Evolutionary conservation across 2,888 invertebrate species (phyloP).

Genomic region (Molanna angustata): DNA sequence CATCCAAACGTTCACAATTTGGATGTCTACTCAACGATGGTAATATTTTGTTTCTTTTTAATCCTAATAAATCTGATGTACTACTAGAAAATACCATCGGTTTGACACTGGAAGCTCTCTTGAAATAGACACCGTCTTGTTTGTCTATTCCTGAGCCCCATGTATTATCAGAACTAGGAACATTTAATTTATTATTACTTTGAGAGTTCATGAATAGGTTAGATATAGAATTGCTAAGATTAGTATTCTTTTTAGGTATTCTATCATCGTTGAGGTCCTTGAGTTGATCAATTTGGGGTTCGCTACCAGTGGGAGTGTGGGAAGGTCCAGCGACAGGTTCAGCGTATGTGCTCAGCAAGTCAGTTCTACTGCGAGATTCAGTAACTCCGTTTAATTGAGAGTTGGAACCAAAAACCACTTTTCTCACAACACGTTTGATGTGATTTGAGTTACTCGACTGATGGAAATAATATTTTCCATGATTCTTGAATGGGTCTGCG

Average conservation of each 20-base stretch:
- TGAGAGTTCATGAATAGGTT: conserved; percentile 21
- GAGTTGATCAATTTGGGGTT: conserved; percentile 20
- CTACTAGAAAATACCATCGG: conserved; percentile 40
- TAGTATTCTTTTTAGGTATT: conserved; percentile 9
- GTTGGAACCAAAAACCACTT: conserved; percentile 25
- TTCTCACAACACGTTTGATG: conserved; percentile 19
- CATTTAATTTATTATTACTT: conserved; percentile 1
- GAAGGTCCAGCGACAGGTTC: conserved; percentile 10
- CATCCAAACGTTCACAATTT: conserved; percentile 47
- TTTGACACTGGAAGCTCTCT: conserved; percentile 19
- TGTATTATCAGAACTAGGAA: conserved; percentile 15
- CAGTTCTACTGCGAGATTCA: conserved; percentile 7
- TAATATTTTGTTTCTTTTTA: conserved; percentile 43
- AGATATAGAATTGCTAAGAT: conserved; percentile 25
- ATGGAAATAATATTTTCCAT: conserved; percentile 16
- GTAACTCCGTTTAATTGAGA: conserved; percentile 20
- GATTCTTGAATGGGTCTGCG: conserved; percentile 10
- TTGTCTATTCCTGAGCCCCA: conserved; percentile 23
- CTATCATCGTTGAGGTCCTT: conserved; percentile 14
- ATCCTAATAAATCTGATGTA: conserved; percentile 45
- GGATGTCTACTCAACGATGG: conserved; percentile 45
- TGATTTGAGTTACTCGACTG: conserved; percentile 11
- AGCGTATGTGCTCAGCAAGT: background rate
- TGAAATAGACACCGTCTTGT: conserved; percentile 12
- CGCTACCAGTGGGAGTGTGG: conserved; percentile 14